Base-by-base conservation (phyloP, 2,888 invertebrate genomes). In the Odontothrips loti region DNA sequence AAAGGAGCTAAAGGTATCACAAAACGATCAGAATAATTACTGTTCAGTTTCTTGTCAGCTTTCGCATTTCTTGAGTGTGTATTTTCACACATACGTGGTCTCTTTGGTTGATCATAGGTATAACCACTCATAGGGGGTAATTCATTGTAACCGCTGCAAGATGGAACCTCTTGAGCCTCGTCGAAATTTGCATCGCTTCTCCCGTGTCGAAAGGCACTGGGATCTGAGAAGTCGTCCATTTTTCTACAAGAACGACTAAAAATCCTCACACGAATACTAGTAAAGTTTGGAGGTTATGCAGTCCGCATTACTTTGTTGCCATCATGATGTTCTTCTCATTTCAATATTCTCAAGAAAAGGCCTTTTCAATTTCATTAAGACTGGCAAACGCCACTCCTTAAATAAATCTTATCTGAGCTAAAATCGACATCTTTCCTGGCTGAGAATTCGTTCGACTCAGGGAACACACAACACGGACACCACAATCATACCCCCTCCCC, bases 61-160 rank as follows among this genome's bases (percentile, higher is more conserved):
- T 43, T 43, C 2, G 34, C 34, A 43, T 43, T 43, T 43, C 34
- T 43, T 43, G 34, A 4, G 34, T 43, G 34, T 6, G 34, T 75
- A 75, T 27, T 75, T 27, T 75, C 68, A 75, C 27, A 23, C n/a
- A 75, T 27, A 27, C 68, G 27, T 27, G 12, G 68, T 27, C 68
- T 75, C 68, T 75, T 75, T 8, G 68, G 68, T 12, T 75, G 68
- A 27, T 75, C 68, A 75, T 75, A 75, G 1, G 68, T 75, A 12
- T 27, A 75, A 12, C 68, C 68, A 75, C 23, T 27, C 12, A 75
- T 23, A 75, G 68, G n/a, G 12, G 58, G 20, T 20, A 23, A 4
- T 23, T 75, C 68, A 27, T 27, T n/a, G 27, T 27, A 75, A 12
- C 27, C 27, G 27, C 68, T 75, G 27, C 68, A 75, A 10, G 27